Conservation (phyloP, 2,113 vertebrate genomes). For the Microtus pennsylvanicus region DNA sequence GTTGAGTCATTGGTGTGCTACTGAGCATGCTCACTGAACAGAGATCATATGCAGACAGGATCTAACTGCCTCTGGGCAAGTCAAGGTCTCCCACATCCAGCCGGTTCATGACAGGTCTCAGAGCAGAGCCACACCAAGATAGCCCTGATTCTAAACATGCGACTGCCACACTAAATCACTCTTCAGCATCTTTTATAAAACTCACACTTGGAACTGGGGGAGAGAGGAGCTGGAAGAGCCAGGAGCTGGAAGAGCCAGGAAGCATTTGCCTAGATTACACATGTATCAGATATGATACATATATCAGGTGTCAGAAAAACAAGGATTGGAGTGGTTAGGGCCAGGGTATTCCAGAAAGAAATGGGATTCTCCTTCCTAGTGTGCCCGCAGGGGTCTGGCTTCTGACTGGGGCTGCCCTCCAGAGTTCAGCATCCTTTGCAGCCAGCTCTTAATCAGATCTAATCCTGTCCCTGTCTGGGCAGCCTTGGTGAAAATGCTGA, state of each 20-base stretch:
- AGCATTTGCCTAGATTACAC: background rate
- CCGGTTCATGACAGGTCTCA: background rate
- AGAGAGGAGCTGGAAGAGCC: background rate
- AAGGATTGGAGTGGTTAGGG: background rate
- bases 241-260: background rate
- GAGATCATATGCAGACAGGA: background rate
- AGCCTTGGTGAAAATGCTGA: constrained; percentile 39
- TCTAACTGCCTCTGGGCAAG: background rate
- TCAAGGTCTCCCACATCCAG: background rate
- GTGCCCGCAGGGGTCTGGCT: background rate
- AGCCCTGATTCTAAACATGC: background rate
- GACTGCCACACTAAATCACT: background rate
- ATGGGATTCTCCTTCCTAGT: background rate
- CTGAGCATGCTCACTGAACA: background rate
- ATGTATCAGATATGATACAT: background rate
- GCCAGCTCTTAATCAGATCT: background rate
- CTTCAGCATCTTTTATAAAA: background rate
- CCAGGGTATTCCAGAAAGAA: background rate
- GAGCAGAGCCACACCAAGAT: background rate
- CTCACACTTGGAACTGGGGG: background rate
- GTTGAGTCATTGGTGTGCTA: background rate
- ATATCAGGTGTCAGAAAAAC: background rate
- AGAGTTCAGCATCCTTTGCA: background rate
- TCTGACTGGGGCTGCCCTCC: background rate
- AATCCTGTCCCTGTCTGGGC: background rate